Conservation (phyloP, 2,888 invertebrate species). For the Mesorhabditis belari region DNA sequence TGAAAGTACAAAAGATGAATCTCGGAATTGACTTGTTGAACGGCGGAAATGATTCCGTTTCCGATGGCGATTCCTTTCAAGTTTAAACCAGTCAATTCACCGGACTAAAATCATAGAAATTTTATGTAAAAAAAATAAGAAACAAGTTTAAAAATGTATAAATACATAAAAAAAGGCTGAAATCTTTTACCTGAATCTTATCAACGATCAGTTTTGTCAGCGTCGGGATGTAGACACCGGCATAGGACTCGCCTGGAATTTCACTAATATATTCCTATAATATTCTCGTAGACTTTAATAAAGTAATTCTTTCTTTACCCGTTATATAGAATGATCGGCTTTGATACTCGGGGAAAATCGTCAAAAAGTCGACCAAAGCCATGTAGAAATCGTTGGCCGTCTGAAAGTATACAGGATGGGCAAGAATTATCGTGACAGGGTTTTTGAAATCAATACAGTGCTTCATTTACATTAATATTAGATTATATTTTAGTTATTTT, state of each 20-base stretch:
- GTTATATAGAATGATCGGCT: conserved; percentile 54
- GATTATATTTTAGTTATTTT: too few relatives aligned
- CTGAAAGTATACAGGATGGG: conserved; percentile 29
- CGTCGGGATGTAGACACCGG: conserved; percentile 38
- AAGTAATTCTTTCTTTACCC: too few relatives aligned
- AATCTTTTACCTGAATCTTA: conserved; percentile 22
- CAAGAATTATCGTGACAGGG: too few relatives aligned
- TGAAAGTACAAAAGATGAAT: conserved; percentile 35
- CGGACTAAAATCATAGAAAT: too few relatives aligned
- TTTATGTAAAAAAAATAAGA: too few relatives aligned
- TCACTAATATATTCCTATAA: background rate
- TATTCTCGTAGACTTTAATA: too few relatives aligned
- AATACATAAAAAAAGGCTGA: conserved; percentile 3
- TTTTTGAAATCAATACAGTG: too few relatives aligned
- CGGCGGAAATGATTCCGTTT: conserved; percentile 34
- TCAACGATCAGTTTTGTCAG: conserved; percentile 31
- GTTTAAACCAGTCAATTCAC: conserved; percentile 32
- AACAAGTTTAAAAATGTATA: too few relatives aligned
- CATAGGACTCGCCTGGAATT: conserved; percentile 56
- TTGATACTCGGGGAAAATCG: conserved; percentile 56
- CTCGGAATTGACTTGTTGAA: conserved; percentile 33
- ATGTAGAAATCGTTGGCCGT: conserved; percentile 55
- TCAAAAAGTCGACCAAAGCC: conserved; percentile 56
- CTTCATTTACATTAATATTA: too few relatives aligned
- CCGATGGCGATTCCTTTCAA: conserved; percentile 42